Base-by-base conservation (phyloP, 2,797 vertebrate genomes). In the Leuciscus waleckii region DNA sequence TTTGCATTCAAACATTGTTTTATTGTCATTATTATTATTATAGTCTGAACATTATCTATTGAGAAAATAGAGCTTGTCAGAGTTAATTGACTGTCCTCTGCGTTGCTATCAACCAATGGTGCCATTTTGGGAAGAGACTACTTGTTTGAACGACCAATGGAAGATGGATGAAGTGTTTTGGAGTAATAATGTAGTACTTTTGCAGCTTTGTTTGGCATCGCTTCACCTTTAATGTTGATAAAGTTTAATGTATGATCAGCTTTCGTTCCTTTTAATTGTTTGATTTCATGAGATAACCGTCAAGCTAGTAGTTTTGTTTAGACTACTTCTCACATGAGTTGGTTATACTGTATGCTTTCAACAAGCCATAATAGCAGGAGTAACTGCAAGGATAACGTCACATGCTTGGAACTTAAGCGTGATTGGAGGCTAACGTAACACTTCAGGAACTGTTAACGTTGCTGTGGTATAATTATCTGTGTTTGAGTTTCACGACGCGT, bases 401-500 rank as follows among this genome's bases (percentile, higher is more conserved):
- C 35, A 39, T 8, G 11, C 69, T 63, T 32, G 37, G 70, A 54
- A 70, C 63, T 26, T 83, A n/a, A 68, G 77, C 70, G 68, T 63
- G 70, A 81, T 83, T 75, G 65, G 73, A 79, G 69, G 69, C 69
- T 83, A 73, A 87, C 6, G 56, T 78, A 67, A 86, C 71, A 49
- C 51, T 35, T 75, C 61, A 75, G 69, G 74, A 82, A 76, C 70
- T 65, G 83, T 78, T 51, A 82, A 76, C 70, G 32, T 70, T 43
- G 23, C 65, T 37, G 82, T 16, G 32, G 80, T 68, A 75, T 80
- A 82, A 89, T 85, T 85, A 85, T 85, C 71, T 32, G 7, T 87
- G 88, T 86, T 88, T 86, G 75, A 79, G 54, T 88, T 88, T 88
- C 76, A 74, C 32, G n/a, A 56, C 21, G n/a, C 61, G 13, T 85